Percentiles rank a stretch among this genome's conserved stretches.
phyloP scores from a whole-genome alignment of 2,888 invertebrate genomes.

The Lissonota sp. region DNA sequence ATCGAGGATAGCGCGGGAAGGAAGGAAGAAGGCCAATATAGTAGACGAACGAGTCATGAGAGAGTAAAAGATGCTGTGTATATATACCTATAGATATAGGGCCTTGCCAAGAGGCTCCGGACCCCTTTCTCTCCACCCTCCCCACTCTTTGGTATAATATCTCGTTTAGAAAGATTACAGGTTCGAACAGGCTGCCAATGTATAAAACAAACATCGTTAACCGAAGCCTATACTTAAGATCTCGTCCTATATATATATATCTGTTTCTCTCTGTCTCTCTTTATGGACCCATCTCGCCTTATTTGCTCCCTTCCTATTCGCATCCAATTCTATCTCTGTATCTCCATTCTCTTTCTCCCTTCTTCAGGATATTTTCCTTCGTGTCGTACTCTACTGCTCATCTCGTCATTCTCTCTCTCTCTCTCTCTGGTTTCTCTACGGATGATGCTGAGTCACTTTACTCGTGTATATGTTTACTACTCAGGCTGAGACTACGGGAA shows the following conservation, averaged over 20 bases:
- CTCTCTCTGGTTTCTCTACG: slow-evolving; percentile 21
- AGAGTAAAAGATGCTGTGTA: slow-evolving; percentile 29
- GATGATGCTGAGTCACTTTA: slow-evolving; percentile 57
- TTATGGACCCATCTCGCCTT: slow-evolving; percentile 65
- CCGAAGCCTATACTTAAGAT: slow-evolving; percentile 82
- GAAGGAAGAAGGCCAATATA: slow-evolving; percentile 42
- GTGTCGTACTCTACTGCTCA: slow-evolving; percentile 27
- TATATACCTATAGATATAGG: slow-evolving; percentile 44
- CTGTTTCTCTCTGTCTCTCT: slow-evolving; percentile 26
- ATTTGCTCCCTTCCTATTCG: slow-evolving; percentile 67
- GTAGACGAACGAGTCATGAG: slow-evolving; percentile 32
- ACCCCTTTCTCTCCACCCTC: slow-evolving; percentile 28
- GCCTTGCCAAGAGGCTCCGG: slow-evolving; percentile 61
- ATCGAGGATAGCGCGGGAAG: slow-evolving; percentile 30
- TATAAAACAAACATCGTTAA: slow-evolving; percentile 84
- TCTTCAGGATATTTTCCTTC: neutral
- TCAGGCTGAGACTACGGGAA: neutral
- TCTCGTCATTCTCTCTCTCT: slow-evolving; percentile 55
- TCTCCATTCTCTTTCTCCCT: slow-evolving; percentile 16
- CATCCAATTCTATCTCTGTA: slow-evolving; percentile 58
- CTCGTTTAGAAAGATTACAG: slow-evolving; percentile 84
- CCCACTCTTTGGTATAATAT: slow-evolving; percentile 77
- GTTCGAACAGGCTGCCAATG: slow-evolving; percentile 84
- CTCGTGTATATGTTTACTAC: slow-evolving; percentile 26
- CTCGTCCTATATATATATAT: slow-evolving; percentile 56